Percentiles rank a stretch among this genome's conserved stretches.
These are phyloP conservation scores for Drosophila niveifrons DNA, from an alignment of 2,888 invertebrate genomes.

Conservation along the genomic window DNA sequence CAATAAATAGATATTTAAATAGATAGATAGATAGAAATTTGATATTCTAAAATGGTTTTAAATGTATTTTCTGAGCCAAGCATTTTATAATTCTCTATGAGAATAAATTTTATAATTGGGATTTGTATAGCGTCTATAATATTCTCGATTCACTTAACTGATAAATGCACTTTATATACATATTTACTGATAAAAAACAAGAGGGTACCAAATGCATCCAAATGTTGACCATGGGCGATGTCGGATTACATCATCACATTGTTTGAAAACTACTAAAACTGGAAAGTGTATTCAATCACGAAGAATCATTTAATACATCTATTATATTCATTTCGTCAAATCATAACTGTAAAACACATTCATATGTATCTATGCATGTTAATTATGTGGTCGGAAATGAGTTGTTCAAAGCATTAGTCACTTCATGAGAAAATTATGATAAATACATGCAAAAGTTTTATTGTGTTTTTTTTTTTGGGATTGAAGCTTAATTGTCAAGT, in stretches of 20 bases:
- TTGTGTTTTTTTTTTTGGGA: not conserved
- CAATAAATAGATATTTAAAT: no score
- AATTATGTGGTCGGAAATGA: constrained; percentile 18
- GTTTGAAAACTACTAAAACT: not conserved
- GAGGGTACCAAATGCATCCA: constrained; percentile 7
- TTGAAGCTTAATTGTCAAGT: not conserved
- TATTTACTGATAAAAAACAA: not conserved
- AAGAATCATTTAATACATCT: not conserved
- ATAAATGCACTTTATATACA: no score
- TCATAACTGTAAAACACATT: not conserved
- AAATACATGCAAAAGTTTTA: not conserved
- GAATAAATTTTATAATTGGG: no score
- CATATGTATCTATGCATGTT: not conserved
- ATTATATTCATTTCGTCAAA: not conserved
- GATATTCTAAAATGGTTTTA: no score
- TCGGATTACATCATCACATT: constrained; percentile 1
- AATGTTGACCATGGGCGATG: constrained; percentile 1
- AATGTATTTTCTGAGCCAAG: no score
- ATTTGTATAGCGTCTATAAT: no score
- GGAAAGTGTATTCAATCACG: not conserved
- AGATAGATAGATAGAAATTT: no score
- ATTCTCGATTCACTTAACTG: no score
- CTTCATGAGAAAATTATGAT: constrained; percentile 4
- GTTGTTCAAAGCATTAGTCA: constrained; percentile 4
- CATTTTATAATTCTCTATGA: no score